Conservation (phyloP, 2,113 vertebrate species). For the Oryzias melastigma region DNA sequence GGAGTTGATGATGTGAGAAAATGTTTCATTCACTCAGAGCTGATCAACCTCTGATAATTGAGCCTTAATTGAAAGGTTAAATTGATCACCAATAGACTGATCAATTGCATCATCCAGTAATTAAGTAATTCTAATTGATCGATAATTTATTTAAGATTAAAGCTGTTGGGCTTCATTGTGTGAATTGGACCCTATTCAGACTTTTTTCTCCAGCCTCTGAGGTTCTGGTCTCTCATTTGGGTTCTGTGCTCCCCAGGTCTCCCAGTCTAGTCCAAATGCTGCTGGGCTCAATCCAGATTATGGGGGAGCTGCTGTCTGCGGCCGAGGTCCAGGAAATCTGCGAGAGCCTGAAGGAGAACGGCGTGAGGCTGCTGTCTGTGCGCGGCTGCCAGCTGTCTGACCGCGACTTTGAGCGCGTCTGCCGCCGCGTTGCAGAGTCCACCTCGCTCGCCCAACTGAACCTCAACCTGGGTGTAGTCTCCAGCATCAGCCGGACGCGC, state of each 20-base stretch:
- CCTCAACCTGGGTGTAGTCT: conserved; percentile 93
- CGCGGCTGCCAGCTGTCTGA: conserved; percentile 92
- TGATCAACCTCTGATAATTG: too few relatives aligned
- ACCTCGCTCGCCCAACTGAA: conserved; percentile 90
- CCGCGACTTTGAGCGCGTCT: conserved; percentile 91
- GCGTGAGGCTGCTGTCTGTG: conserved; percentile 88
- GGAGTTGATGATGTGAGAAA: neutral
- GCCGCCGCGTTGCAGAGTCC: conserved; percentile 85
- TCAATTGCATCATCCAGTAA: too few relatives aligned
- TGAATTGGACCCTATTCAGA: neutral
- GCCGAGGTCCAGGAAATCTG: conserved; percentile 93
- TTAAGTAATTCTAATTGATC: too few relatives aligned
- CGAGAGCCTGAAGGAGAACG: conserved; percentile 89
- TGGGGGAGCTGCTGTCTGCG: conserved; percentile 87
- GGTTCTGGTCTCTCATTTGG: neutral
- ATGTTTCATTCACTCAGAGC: too few relatives aligned
- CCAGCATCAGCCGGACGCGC: conserved; percentile 82
- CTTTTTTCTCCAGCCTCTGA: neutral
- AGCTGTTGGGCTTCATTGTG: neutral
- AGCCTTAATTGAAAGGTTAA: too few relatives aligned
- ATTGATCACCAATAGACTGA: too few relatives aligned
- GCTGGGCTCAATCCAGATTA: conserved; percentile 94
- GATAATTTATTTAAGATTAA: too few relatives aligned
- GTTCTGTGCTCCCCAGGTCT: neutral
- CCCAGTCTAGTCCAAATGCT: conserved; percentile 75